A percentile compares a stretch with the other conserved stretches of the same genome.
Conservation (phyloP, 2,797 vertebrate genomes). For the Acanthurus tractus region DNA sequence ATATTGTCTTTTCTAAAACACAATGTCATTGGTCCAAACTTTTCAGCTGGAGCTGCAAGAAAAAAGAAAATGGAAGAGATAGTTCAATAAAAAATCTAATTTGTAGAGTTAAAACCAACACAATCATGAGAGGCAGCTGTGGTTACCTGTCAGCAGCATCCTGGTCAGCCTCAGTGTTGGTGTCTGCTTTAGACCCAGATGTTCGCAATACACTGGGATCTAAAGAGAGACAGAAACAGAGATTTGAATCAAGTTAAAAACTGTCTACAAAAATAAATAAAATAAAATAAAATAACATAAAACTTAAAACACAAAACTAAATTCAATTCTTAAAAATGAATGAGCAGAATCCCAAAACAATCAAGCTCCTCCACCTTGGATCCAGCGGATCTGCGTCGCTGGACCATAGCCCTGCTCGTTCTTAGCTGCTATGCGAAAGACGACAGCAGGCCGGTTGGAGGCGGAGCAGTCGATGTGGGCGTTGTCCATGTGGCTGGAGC, state of each 20-base stretch:
- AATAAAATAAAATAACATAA: too few relatives aligned
- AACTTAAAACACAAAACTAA: too few relatives aligned
- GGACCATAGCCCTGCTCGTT: conserved; percentile 98
- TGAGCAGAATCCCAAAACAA: not conserved
- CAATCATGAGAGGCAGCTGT: rapidly evolving
- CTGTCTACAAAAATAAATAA: too few relatives aligned
- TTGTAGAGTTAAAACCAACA: not conserved
- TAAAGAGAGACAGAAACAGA: conserved; percentile 38
- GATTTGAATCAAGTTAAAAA: not conserved
- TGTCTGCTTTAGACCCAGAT: conserved; percentile 62
- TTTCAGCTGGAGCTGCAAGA: conserved; percentile 77
- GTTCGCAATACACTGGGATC: conserved; percentile 76
- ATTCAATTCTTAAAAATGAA: not conserved
- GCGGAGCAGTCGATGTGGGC: conserved; percentile 95
- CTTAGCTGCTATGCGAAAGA: conserved; percentile 97
- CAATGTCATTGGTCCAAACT: not conserved
- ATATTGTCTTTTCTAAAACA: conserved; percentile 9
- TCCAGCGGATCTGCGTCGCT: conserved; percentile 98
- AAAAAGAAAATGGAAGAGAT: not conserved
- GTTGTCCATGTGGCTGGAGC: conserved; percentile 90
- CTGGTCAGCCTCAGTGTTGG: conserved; percentile 53
- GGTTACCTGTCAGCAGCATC: conserved; percentile 78
- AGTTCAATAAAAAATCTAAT: not conserved
- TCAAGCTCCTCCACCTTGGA: conserved; percentile 88
- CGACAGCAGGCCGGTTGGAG: conserved; percentile 90